Base-by-base conservation (phyloP, 2,113 vertebrate species). In the Dromiciops gliroides region DNA sequence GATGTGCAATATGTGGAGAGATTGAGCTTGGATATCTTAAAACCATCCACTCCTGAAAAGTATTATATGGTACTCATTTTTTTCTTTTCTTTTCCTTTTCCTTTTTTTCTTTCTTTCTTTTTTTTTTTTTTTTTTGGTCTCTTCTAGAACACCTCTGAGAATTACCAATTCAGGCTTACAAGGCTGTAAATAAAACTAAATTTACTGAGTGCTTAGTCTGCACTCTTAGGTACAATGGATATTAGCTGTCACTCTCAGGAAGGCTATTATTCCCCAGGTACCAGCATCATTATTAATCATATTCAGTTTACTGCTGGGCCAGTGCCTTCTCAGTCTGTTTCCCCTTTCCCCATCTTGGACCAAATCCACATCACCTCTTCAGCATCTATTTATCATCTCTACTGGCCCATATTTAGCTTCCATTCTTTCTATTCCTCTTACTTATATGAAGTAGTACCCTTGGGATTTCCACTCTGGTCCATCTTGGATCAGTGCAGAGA, bases 191-290 rank as follows among this genome's bases (percentile, higher is more conserved):
- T 48, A 52, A 91, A 75, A 90, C 49, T 48, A 60, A 88, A 50
- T 8, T 90, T 9, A 0, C n/a, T 0, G 0, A 92, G 91, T 0
- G 25, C 90, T 94, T 92, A 48, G 0, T 51, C 50, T 8, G 67
- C 53, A 90, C 49, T 83, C 92, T 89, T 24, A 10, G n/a, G 50
- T 48, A 51, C 37, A n/a, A 28, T 25, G 0, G 22, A 53, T 28
- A 49, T 1, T 24, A 51, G 48, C 75, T 94, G 89, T 91, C 88
- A 89, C 0, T 91, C 95, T 94, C 75, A 2, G 3, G 89, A 48
- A 48, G 60, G 49, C 8, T 9, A 56, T 0, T 0, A 9, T 28
- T 5, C 89, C 44, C 25, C 0, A 0, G 90, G 88, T 47, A 53
- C 60, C 1, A 2, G 48, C 89, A 75, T 3, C 23, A 0, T 23